Percentiles rank a stretch among this genome's conserved stretches.
Evolutionary conservation across 2,888 invertebrate genomes (phyloP).

Genomic region (Mallateleia sp.): DNA sequence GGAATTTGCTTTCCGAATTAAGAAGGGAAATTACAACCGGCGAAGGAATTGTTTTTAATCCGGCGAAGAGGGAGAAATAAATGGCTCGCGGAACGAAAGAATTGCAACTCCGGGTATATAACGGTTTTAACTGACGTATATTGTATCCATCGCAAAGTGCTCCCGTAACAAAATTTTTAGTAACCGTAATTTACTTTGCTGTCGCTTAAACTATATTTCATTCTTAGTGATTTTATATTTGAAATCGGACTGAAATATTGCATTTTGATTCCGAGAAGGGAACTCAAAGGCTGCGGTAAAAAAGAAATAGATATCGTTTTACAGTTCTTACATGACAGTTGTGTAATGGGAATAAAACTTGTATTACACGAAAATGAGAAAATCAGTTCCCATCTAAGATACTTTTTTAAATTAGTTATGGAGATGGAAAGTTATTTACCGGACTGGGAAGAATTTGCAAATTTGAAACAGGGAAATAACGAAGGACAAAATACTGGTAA

Average conservation of each 20-base stretch:
- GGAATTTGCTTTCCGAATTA: conserved; percentile 19
- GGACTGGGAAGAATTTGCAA: too few species aligned
- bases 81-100: not conserved
- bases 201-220: conserved; percentile 21
- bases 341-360: not conserved
- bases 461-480: too few species aligned
- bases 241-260: conserved; percentile 35
- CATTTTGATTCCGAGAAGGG: conserved; percentile 20
- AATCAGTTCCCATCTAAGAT: not conserved
- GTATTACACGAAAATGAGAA: not conserved
- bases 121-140: conserved; percentile 29
- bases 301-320: not conserved
- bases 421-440: not conserved
- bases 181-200: conserved; percentile 26
- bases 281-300: not conserved
- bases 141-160: conserved; percentile 30
- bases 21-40: conserved; percentile 18
- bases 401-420: not conserved
- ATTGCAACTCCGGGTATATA: conserved; percentile 5
- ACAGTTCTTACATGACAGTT: not conserved
- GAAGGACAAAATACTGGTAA: too few species aligned
- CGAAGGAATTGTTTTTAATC: conserved; percentile 33
- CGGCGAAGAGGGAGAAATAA: conserved; percentile 22
- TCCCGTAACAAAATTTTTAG: conserved; percentile 35
- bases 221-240: conserved; percentile 32